Conservation (phyloP, 2,797 vertebrate genomes). For the Dermochelys coriacea region DNA sequence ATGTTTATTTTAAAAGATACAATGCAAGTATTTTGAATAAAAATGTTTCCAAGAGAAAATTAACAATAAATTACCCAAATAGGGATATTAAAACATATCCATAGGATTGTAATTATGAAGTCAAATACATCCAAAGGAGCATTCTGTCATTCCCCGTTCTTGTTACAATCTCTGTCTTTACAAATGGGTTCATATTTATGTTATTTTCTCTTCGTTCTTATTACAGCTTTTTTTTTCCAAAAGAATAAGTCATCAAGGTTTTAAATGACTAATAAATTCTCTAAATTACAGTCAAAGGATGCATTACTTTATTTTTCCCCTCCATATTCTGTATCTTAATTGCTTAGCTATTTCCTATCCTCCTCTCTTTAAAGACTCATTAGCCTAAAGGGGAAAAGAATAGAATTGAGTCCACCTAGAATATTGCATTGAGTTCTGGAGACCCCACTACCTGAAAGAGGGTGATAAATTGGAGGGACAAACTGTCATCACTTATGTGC, state of each 20-base stretch:
- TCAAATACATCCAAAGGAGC: constrained; percentile 26
- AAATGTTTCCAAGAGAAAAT: constrained; percentile 45
- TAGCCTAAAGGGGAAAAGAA: constrained; percentile 76
- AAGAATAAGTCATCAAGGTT: constrained; percentile 75
- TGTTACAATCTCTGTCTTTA: constrained; percentile 51
- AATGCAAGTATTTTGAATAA: not conserved
- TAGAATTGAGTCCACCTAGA: constrained; percentile 49
- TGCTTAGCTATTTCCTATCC: constrained; percentile 67
- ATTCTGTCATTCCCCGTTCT: constrained; percentile 45
- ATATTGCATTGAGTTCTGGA: constrained; percentile 38
- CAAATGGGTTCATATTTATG: constrained; percentile 50
- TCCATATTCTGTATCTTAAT: constrained; percentile 69
- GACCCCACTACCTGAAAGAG: not conserved
- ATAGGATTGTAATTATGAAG: constrained; percentile 43
- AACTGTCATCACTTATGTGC: not conserved
- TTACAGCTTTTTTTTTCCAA: constrained; percentile 68
- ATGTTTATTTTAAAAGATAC: constrained; percentile 25
- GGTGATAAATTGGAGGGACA: not conserved
- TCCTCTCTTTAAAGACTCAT: constrained; percentile 63
- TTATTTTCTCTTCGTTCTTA: not conserved
- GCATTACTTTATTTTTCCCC: constrained; percentile 66
- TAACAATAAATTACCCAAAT: constrained; percentile 9
- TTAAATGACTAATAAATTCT: constrained; percentile 73
- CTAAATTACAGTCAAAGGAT: constrained; percentile 74
- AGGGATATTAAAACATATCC: constrained; percentile 16